A percentile compares a stretch with the other conserved stretches of the same genome.
phyloP scores from a whole-genome alignment of 2,888 invertebrate species.

The Drosophila dives region DNA sequence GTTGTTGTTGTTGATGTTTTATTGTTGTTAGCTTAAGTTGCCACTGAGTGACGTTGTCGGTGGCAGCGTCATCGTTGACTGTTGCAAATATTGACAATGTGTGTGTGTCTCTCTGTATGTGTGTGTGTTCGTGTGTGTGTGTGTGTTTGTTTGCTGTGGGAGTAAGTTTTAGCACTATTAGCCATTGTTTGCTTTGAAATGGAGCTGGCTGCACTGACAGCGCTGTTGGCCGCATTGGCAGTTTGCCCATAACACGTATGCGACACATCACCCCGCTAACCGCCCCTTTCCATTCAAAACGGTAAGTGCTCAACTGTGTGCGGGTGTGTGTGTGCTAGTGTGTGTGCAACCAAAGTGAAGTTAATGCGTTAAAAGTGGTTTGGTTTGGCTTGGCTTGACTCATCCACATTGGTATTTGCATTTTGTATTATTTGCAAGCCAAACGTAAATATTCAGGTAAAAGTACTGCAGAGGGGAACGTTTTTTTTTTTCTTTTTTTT shows the following conservation, averaged over 20 bases:
- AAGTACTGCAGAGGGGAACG: constrained; percentile 18
- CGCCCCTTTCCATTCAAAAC: constrained; percentile 2
- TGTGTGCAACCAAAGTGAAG: constrained; percentile 63
- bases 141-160: constrained; percentile 55
- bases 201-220: constrained; percentile 57
- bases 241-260: constrained; percentile 62
- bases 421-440: constrained; percentile 74
- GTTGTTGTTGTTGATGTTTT: constrained; percentile 41
- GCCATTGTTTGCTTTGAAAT: constrained; percentile 76
- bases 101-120: constrained; percentile 7
- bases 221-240: constrained; percentile 28
- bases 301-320: constrained; percentile 37
- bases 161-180: constrained; percentile 79
- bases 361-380: constrained; percentile 79
- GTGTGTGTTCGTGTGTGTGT: constrained; percentile 3
- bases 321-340: constrained; percentile 10
- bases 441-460: constrained; percentile 70
- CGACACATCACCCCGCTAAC: constrained; percentile 34
- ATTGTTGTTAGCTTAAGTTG: constrained; percentile 71
- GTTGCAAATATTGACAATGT: constrained; percentile 76
- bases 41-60: constrained; percentile 65
- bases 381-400: constrained; percentile 62
- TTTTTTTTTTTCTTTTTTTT: not conserved
- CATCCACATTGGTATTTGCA: constrained; percentile 67
- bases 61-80: constrained; percentile 68